A percentile compares a stretch with the other conserved stretches of the same genome.
phyloP scores from a whole-genome alignment of 1,140 invertebrate genomes.

The Pogonognathellus flavescens region DNA sequence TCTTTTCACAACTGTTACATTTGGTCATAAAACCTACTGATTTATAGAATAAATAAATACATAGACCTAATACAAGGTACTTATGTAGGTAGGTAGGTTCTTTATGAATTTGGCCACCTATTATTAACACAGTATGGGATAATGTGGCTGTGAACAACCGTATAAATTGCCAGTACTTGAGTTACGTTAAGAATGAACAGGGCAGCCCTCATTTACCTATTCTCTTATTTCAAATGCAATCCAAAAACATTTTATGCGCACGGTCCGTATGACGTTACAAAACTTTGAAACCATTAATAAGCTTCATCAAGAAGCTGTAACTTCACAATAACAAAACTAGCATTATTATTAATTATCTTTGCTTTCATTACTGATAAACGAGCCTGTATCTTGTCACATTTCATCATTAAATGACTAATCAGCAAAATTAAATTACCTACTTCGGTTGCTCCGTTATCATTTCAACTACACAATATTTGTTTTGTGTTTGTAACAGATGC shows the following conservation, averaged over 20 bases:
- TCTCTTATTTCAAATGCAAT: slow-evolving; percentile 13
- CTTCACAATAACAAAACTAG: background rate
- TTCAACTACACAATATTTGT: background rate
- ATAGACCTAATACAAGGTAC: too few relatives aligned
- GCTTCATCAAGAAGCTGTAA: background rate
- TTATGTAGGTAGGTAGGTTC: too few relatives aligned
- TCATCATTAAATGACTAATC: background rate
- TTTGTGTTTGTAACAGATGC: too few relatives aligned
- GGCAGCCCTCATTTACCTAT: background rate
- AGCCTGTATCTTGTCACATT: background rate
- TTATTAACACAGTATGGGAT: too few relatives aligned
- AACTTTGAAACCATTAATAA: slow-evolving; percentile 15
- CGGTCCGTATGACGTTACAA: slow-evolving; percentile 26
- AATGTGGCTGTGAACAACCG: background rate
- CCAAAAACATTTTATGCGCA: slow-evolving; percentile 28
- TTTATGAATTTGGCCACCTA: too few relatives aligned
- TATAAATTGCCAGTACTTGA: background rate
- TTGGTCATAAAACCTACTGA: too few relatives aligned
- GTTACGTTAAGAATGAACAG: slow-evolving; percentile 8
- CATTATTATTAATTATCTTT: background rate
- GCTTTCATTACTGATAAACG: background rate
- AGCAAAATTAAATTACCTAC: slow-evolving; percentile 2
- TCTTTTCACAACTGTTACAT: too few relatives aligned
- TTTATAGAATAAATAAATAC: too few relatives aligned
- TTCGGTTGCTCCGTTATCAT: background rate